Conservation (phyloP, 2,888 invertebrate genomes). For the Cerastis rubricosa region DNA sequence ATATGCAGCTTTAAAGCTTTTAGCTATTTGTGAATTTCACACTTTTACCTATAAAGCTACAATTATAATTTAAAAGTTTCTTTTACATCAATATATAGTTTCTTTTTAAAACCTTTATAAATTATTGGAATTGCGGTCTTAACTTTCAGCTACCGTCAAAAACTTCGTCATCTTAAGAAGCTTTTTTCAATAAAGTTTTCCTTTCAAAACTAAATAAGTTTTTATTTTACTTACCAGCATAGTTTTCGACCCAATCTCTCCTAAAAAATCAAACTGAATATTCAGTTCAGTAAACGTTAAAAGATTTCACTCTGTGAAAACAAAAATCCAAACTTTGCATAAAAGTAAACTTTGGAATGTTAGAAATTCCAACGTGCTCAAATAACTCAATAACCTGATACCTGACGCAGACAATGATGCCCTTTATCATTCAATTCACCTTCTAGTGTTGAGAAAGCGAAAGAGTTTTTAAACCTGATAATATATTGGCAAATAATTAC, state of each 20-base stretch:
- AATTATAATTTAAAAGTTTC: not conserved
- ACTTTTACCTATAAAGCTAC: not conserved
- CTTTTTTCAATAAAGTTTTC: slow-evolving; percentile 14
- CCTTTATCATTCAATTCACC: slow-evolving; percentile 1
- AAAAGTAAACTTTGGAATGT: slow-evolving; percentile 15
- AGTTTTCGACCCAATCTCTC: not conserved
- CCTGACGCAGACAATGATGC: slow-evolving; percentile 1
- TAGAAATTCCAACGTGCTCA: not conserved
- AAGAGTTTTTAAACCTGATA: not conserved
- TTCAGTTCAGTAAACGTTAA: not conserved
- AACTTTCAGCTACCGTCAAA: slow-evolving; percentile 1
- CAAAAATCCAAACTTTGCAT: not conserved
- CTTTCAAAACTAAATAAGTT: slow-evolving; percentile 15
- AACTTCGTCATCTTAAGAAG: slow-evolving; percentile 19
- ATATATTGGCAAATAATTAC: not conserved
- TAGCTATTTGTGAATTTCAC: not conserved
- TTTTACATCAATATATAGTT: not conserved
- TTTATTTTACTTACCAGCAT: not conserved
- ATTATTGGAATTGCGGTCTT: not conserved
- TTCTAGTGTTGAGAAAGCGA: not conserved
- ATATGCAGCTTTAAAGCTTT: not conserved
- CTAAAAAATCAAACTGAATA: not conserved
- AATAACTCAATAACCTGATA: not conserved
- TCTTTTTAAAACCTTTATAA: slow-evolving; percentile 1
- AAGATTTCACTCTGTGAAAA: not conserved